A percentile compares a stretch with the other conserved stretches of the same genome.
Conservation (phyloP, 1,140 invertebrate genomes). For the Bombus turneri region DNA sequence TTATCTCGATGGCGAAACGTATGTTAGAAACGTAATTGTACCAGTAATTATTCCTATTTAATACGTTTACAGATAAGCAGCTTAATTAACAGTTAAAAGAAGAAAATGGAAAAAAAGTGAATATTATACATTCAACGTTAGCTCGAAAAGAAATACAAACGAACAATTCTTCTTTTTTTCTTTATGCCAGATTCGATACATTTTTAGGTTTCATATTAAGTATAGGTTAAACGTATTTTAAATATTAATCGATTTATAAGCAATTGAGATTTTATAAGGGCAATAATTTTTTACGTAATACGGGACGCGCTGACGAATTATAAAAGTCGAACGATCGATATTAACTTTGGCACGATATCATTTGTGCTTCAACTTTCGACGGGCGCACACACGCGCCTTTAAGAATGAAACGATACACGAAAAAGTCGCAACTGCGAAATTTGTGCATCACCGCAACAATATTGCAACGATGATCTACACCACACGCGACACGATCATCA, state of each 20-base stretch:
- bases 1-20: neutral
- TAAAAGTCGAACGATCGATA: constrained; percentile 26
- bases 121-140: neutral
- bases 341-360: constrained; percentile 31
- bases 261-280: too few species aligned
- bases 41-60: neutral
- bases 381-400: neutral
- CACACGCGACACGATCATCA: too few species aligned
- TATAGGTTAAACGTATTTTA: neutral
- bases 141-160: neutral
- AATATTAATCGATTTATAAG: neutral
- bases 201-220: neutral
- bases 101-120: neutral
- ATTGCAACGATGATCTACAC: neutral
- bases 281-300: neutral
- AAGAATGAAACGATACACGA: neutral
- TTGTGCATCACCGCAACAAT: neutral
- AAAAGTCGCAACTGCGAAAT: neutral
- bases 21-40: neutral
- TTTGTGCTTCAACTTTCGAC: neutral
- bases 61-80: neutral
- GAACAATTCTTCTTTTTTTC: neutral
- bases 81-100: neutral
- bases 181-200: neutral
- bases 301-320: neutral